These are phyloP conservation scores for Ophthalmolycus amberensis DNA, from an alignment of 2,113 vertebrate genomes.

Conservation along the genomic window DNA sequence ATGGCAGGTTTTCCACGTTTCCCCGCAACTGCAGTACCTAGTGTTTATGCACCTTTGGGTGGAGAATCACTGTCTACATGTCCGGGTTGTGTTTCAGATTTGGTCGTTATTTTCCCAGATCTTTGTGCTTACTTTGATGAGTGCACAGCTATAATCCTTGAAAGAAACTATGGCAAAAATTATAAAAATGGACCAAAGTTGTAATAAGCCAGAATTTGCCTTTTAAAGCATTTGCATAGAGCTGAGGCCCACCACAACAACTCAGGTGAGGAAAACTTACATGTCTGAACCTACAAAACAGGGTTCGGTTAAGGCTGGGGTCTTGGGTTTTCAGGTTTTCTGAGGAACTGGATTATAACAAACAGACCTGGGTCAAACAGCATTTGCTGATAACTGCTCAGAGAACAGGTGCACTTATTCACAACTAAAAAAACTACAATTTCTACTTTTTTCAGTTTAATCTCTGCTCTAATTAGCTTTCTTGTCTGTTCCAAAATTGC, in stretches of 20 bases:
- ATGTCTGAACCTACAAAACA: neutral
- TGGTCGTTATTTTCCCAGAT: neutral
- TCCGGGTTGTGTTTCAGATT: neutral
- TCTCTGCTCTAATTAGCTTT: conserved; percentile 25
- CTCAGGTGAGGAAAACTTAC: neutral
- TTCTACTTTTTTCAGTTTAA: neutral
- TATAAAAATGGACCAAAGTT: neutral
- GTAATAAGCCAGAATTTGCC: neutral
- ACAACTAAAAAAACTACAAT: neutral
- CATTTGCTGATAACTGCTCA: neutral
- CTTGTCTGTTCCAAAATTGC: conserved; percentile 14
- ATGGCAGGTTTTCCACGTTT: no score
- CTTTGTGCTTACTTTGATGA: neutral
- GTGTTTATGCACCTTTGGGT: neutral
- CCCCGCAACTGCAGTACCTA: neutral
- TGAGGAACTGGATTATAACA: neutral
- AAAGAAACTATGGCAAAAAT: neutral
- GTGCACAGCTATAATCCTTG: neutral
- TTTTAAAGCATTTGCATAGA: neutral
- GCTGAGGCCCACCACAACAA: neutral
- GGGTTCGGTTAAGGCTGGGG: neutral
- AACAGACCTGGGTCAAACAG: conserved; percentile 39
- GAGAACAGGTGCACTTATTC: neutral
- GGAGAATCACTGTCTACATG: neutral
- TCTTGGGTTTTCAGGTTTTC: conserved; percentile 5